These are phyloP conservation scores for Bombus terrestris DNA, from an alignment of 1,140 invertebrate species.

Conservation along the genomic window DNA sequence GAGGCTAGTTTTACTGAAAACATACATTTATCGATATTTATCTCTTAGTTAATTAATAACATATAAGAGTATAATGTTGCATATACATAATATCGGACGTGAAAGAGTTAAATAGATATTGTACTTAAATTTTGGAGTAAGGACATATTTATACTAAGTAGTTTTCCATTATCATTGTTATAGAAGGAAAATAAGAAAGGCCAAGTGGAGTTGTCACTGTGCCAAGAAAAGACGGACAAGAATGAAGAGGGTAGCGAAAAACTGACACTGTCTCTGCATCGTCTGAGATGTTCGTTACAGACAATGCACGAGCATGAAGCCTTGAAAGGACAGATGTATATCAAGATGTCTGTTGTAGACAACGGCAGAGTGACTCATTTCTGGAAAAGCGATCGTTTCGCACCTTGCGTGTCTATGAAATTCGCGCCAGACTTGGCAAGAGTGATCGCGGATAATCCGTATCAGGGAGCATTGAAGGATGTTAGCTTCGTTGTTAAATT, in stretches of 20 bases:
- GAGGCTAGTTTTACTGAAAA: too few species aligned
- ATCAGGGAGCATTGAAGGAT: constrained; percentile 79
- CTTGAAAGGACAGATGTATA: constrained; percentile 87
- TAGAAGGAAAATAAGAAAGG: constrained; percentile 88
- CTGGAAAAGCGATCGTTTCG: constrained; percentile 89
- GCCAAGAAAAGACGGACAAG: constrained; percentile 85
- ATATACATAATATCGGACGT: too few species aligned
- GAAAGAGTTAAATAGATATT: too few species aligned
- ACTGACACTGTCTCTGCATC: constrained; percentile 78
- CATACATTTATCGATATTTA: too few species aligned
- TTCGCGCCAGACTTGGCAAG: constrained; percentile 77
- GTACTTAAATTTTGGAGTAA: too few species aligned
- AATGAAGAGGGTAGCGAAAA: constrained; percentile 85
- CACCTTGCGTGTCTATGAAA: constrained; percentile 85
- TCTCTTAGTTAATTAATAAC: too few species aligned
- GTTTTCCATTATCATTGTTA: constrained; percentile 48
- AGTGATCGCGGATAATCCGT: constrained; percentile 79
- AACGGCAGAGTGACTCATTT: constrained; percentile 87
- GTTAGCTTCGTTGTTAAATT: constrained; percentile 81
- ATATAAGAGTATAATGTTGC: too few species aligned
- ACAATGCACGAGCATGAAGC: constrained; percentile 88
- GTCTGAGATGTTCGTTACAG: constrained; percentile 85
- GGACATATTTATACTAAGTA: too few species aligned
- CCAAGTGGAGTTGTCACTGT: constrained; percentile 85
- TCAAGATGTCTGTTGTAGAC: constrained; percentile 89